Evolutionary conservation across 35 echinoderm and acorn worm species (phyloP), one percentile per base, ranked within the genome.

Genomic region (Heliocidaris tuberculata): DNA sequence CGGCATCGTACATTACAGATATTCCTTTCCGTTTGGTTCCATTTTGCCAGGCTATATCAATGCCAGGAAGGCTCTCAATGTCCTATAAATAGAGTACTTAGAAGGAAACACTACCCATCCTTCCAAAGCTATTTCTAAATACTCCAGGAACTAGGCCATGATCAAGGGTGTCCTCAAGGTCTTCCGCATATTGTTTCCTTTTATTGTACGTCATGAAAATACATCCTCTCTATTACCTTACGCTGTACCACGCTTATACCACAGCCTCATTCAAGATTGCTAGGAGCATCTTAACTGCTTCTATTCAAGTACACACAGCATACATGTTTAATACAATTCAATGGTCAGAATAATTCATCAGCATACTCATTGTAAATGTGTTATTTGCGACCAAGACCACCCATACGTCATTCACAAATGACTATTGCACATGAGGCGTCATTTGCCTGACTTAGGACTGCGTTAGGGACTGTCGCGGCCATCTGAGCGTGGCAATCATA

Each of bases 51-150:
- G 65, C 65, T 27, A 78, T 21, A 78, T 78, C 65, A 27, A n/a
- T 78, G 17, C 27, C 65, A 78, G 17, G 65, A n/a, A 7, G 7
- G 65, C 65, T 78, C 65, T 78, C 65, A 78, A 24, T 78, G 21
- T 78, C 65, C 65, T 78, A 78, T 78, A 78, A 78, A 78, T 78
- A 78, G 17, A 78, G 65, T 27, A 78, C 65, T 78, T 78, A 78
- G 17, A 78, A 78, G 0, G 65, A 78, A 78, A 78, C 65, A n/a
- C 65, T 78, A 78, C 65, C 65, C 27, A 78, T 21, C 7, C 19
- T 78, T 78, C 65, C 21, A 19, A 78, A 19, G 65, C 65, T 78
- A 7, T 78, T 78, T 78, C 65, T 78, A 78, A 78, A 78, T 78
- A 78, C 65, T 78, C 65, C 65, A 78, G 27, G 65, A 78, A 27